Evolutionary conservation across 2,797 vertebrate genomes (phyloP), one percentile per base, ranked within the genome.

Genomic region (Telmatherina bonti): DNA sequence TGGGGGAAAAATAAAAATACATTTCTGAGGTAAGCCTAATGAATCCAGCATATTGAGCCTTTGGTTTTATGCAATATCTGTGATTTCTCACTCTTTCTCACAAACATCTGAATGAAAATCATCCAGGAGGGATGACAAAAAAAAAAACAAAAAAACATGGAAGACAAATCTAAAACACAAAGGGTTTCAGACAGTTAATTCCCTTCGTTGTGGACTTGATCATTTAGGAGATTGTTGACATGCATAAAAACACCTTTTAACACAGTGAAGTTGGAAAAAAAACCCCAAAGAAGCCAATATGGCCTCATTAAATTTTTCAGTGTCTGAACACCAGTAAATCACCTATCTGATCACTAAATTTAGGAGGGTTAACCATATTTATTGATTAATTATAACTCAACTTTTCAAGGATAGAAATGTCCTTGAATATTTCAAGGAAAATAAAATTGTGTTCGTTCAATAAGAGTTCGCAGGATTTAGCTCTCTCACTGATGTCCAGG

Each of bases 401-500:
- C 30, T 7, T 47, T 22, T 30, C 9, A 31, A 7, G 18, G 16
- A 57, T 56, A 41, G 67, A 74, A 79, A 31, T 63, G 72, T 84
- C 60, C 26, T 63, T 82, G 70, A 56, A 69, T 79, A 70, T 63
- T 67, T 56, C 6, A 41, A 70, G 35, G 54, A 58, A 72, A 47
- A 53, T 27, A 67, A n/a, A 26, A 56, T 38, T 52, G 11, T 58
- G 51, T 72, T 55, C 20, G 27, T 67, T 31, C 1, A 30, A 35
- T 36, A 31, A 36, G 9, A 33, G 27, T 29, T 51, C 2, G 8
- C 55, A 52, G n/a, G 60, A 63, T 20, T 20, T 43, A 26, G 18
- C 10, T 8, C 47, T 60, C 18, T 70, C 74, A 87, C 7, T 66
- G 60, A 38, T 82, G 55, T 69, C 84, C 74, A 12, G 86, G 43